A percentile compares a stretch with the other conserved stretches of the same genome.
Conservation (phyloP, 2,797 vertebrate genomes). For the Echiichthys vipera region DNA sequence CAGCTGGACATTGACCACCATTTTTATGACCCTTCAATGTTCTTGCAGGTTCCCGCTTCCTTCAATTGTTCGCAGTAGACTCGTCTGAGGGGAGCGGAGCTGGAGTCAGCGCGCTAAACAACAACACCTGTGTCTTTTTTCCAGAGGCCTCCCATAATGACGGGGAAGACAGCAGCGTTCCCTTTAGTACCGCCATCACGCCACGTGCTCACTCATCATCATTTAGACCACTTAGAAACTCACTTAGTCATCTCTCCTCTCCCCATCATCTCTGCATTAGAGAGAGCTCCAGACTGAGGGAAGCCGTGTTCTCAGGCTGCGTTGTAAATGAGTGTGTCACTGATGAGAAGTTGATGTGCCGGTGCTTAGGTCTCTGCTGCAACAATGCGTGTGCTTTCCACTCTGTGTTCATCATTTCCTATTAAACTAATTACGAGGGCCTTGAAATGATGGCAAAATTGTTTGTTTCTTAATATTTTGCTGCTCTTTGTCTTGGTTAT, state of each 20-base stretch:
- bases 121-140: conserved; percentile 58
- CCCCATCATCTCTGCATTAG: conserved; percentile 69
- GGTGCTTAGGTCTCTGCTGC: conserved; percentile 3
- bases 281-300: conserved; percentile 39
- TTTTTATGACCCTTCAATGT: background rate
- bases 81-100: background rate
- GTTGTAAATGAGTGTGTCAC: conserved; percentile 41
- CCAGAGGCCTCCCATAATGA: conserved; percentile 35
- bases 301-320: conserved; percentile 39
- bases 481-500: background rate
- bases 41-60: background rate
- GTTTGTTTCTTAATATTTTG: background rate
- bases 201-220: conserved; percentile 79
- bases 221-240: conserved; percentile 79
- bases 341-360: conserved; percentile 51
- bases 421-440: background rate
- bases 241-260: conserved; percentile 71
- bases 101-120: conserved; percentile 21
- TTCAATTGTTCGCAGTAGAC: background rate
- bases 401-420: too few relatives aligned
- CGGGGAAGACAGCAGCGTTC: conserved; percentile 29
- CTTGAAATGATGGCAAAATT: background rate
- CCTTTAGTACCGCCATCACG: conserved; percentile 34
- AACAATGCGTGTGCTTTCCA: too few relatives aligned
- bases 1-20: too few relatives aligned